Evolutionary conservation across 1,140 invertebrate genomes (phyloP), one percentile per base, ranked within the genome.

Genomic region (Pseudomyrmex dendroicus): DNA sequence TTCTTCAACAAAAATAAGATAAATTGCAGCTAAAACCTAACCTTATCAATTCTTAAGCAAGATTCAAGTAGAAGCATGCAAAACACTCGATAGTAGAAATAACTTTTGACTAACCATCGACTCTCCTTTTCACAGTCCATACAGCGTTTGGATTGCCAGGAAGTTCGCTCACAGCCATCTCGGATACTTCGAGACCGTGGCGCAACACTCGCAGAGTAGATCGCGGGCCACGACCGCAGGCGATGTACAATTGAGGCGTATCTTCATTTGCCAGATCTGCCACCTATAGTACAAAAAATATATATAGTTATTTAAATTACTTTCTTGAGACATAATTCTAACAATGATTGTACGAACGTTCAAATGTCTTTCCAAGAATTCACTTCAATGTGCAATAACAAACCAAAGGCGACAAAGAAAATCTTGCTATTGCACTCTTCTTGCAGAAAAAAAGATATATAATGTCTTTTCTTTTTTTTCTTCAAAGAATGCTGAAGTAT

Each of bases 81-180:
- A 35, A 68, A 82, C 57, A 52, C 67, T 57, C 74, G 50, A 22
- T 74, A 82, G 8, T 63, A 73, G 10, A 84, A 59, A 67, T 83
- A 52, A 84, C 57, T 46, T 63, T 54, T n/a, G 90, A 96, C 96
- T 96, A 94, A 99, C 98, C 98, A 95, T 99, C 99, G 92, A 97
- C 96, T 94, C 98, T 97, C 92, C 97, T 96, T 93, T 99, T 99
- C 1, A 99, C 99, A 50, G 99, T 99, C 99, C 99, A 99, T 7
- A 99, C 99, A 91, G 99, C 99, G 95, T 99, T 99, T 10, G 99
- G 99, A 93, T 99, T 99, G 93, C 99, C 99, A 13, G 99, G 99
- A 84, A 99, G 94, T 94, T 99, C 99, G 64, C 99, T 99, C 3
- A 99, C 99, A 89, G 99, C 99, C 99, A 99, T 99, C 95, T 99